Conservation (phyloP, 2,113 vertebrate genomes). For the Monopterus albus region DNA sequence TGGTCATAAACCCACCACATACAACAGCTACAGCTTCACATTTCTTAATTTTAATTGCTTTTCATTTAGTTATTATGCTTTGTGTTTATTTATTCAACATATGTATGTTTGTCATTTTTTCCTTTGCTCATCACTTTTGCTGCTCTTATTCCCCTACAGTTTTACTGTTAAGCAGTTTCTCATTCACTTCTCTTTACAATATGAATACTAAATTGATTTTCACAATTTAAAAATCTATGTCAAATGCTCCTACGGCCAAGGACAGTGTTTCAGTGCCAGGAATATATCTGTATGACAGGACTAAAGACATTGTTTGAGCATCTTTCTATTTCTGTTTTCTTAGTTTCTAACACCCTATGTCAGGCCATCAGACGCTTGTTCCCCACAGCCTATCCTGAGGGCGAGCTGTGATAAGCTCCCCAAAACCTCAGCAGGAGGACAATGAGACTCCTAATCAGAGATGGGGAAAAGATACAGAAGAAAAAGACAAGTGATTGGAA, state of each 20-base stretch:
- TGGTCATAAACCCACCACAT: not conserved
- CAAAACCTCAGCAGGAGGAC: conserved; percentile 50
- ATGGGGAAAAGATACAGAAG: conserved; percentile 17
- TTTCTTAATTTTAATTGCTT: not conserved
- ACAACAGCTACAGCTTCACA: not conserved
- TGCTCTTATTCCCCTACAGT: not conserved
- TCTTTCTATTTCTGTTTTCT: conserved; percentile 19
- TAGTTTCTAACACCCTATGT: conserved; percentile 25
- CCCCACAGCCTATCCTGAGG: conserved; percentile 56
- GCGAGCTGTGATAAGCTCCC: conserved; percentile 49
- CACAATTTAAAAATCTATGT: not conserved
- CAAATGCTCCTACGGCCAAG: not conserved
- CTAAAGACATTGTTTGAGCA: conserved; percentile 11
- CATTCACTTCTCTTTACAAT: not conserved
- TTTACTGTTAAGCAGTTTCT: not conserved
- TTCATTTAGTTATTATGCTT: not conserved
- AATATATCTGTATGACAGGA: conserved; percentile 18
- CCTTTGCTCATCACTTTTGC: not conserved
- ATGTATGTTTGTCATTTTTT: not conserved
- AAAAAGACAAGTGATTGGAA: conserved; percentile 8
- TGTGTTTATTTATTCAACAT: conserved; percentile 14
- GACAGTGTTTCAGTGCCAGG: not conserved
- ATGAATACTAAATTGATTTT: not conserved
- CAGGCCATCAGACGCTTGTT: conserved; percentile 34
- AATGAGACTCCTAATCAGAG: conserved; percentile 53